phyloP scores from a whole-genome alignment of 1,140 invertebrate species.

The Nomia melanderi region DNA sequence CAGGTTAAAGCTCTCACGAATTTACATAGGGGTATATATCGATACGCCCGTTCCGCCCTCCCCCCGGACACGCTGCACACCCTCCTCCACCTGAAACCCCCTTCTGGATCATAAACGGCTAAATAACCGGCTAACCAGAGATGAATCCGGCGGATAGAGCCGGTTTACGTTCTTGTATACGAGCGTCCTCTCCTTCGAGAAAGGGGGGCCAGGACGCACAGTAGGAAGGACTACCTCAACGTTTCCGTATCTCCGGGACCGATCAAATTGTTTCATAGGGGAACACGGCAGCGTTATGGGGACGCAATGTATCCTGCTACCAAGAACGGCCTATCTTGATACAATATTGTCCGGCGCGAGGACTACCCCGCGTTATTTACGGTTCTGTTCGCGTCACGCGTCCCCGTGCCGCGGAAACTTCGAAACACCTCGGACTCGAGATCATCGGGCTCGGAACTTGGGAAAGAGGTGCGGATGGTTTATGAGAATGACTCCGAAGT shows the following conservation, averaged over 20 bases:
- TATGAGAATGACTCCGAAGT: too few species aligned
- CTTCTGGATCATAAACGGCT: conserved; percentile 74
- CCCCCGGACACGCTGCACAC: conserved; percentile 30
- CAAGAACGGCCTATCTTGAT: conserved; percentile 45
- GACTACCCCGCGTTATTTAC: conserved; percentile 33
- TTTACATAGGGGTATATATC: conserved; percentile 61
- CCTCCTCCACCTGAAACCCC: conserved; percentile 30
- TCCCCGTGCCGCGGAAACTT: conserved; percentile 8
- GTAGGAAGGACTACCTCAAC: conserved; percentile 51
- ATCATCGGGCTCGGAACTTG: neutral
- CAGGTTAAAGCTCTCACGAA: conserved; percentile 57
- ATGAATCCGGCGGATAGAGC: conserved; percentile 72
- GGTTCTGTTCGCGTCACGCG: conserved; percentile 32
- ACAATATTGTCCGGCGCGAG: conserved; percentile 30
- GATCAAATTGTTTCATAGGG: conserved; percentile 75
- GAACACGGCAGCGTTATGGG: conserved; percentile 57
- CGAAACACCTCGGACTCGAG: neutral
- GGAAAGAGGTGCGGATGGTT: too few species aligned
- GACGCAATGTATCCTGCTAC: conserved; percentile 27
- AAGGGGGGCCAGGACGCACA: conserved; percentile 20
- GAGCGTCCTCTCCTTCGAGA: conserved; percentile 36
- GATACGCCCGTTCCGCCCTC: neutral
- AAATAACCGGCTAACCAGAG: conserved; percentile 74
- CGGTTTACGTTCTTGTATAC: conserved; percentile 62
- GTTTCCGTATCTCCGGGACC: conserved; percentile 64